Conservation (phyloP, 2,113 vertebrate genomes). For the Halichoeres trimaculatus region DNA sequence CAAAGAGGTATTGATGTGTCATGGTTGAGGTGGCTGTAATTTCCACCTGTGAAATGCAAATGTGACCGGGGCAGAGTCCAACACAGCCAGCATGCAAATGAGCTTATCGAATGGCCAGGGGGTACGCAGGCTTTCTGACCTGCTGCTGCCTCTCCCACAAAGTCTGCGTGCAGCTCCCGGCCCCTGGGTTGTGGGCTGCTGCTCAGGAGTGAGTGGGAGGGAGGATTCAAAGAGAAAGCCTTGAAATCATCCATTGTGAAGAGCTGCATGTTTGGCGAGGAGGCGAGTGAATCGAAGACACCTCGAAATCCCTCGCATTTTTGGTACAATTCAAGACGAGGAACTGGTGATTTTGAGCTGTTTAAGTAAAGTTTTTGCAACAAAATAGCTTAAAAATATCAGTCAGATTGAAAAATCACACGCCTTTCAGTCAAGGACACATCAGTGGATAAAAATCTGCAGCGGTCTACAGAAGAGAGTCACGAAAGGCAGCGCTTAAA, state of each 20-base stretch:
- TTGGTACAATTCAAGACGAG: not conserved
- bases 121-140: constrained; percentile 37
- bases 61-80: constrained; percentile 39
- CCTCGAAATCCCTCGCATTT: constrained; percentile 7
- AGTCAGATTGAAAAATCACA: constrained; percentile 1
- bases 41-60: constrained; percentile 75
- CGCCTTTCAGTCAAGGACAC: constrained; percentile 1
- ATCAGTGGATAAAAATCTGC: not conserved
- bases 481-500: constrained; percentile 31
- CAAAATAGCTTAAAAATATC: not conserved
- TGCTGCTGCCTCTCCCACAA: constrained; percentile 28
- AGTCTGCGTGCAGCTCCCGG: constrained; percentile 6
- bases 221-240: constrained; percentile 39
- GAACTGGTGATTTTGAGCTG: not conserved
- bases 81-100: constrained; percentile 64
- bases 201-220: constrained; percentile 28
- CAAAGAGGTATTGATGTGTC: constrained; percentile 64
- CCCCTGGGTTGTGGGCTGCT: constrained; percentile 1
- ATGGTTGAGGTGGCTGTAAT: constrained; percentile 43
- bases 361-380: not conserved
- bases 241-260: constrained; percentile 34
- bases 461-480: constrained; percentile 17
- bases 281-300: constrained; percentile 24
- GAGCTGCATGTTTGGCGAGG: constrained; percentile 13
- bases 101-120: constrained; percentile 34